A percentile compares a stretch with the other conserved stretches of the same genome.
Conservation (phyloP, 2,888 invertebrate species). For the Xestia ashworthii region DNA sequence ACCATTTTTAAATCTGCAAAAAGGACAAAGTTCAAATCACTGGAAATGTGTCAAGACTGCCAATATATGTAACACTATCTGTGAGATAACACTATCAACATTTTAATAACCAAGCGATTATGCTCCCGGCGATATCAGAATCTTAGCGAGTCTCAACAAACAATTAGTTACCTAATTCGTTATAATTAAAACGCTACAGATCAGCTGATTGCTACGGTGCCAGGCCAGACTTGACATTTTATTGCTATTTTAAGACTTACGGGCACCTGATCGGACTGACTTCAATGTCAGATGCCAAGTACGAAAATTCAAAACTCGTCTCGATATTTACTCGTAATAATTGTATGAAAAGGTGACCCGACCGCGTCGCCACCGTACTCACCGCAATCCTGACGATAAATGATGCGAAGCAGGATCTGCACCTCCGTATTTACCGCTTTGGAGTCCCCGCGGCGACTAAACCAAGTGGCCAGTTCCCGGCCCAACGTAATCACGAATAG, state of each 20-base stretch:
- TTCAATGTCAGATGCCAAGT: conserved; percentile 87
- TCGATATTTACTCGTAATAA: conserved; percentile 54
- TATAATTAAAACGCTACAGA: conserved; percentile 86
- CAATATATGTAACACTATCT: conserved; percentile 73
- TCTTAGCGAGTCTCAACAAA: conserved; percentile 69
- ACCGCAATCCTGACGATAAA: conserved; percentile 89
- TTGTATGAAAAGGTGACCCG: conserved; percentile 63
- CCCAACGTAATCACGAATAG: conserved; percentile 87
- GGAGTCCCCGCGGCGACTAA: conserved; percentile 89
- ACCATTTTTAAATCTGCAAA: conserved; percentile 90
- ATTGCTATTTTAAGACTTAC: conserved; percentile 89
- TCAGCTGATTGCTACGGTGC: conserved; percentile 89
- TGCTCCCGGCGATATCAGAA: conserved; percentile 75
- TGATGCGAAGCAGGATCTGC: conserved; percentile 88
- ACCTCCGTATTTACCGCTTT: conserved; percentile 90
- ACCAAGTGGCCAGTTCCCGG: conserved; percentile 86
- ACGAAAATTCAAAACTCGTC: conserved; percentile 68
- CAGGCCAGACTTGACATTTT: conserved; percentile 88
- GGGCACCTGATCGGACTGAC: conserved; percentile 86
- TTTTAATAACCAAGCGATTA: conserved; percentile 76
- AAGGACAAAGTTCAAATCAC: conserved; percentile 77
- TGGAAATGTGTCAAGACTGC: conserved; percentile 73
- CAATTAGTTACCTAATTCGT: conserved; percentile 85
- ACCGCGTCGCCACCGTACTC: conserved; percentile 76
- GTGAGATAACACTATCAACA: conserved; percentile 78